Conservation (phyloP, 1,140 invertebrate species). For the Helicoverpa zea region DNA sequence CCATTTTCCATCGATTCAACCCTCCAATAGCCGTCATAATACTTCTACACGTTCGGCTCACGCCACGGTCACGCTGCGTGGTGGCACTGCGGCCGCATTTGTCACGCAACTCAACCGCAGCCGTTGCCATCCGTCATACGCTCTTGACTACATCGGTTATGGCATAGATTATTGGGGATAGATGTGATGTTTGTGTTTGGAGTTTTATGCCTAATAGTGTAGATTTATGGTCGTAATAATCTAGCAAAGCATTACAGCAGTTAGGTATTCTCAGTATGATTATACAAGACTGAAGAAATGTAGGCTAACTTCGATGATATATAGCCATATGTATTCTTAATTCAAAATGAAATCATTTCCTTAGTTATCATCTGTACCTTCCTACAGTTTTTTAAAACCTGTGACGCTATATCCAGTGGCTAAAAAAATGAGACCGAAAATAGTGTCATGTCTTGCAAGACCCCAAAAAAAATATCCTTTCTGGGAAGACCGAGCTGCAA, state of each 20-base stretch:
- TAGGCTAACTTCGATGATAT: too few relatives aligned
- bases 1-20: conserved; percentile 14
- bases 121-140: conserved; percentile 75
- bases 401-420: too few relatives aligned
- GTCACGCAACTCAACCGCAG: conserved; percentile 79
- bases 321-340: too few relatives aligned
- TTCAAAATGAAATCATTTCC: too few relatives aligned
- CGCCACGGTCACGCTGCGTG: conserved; percentile 51
- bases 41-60: conserved; percentile 1
- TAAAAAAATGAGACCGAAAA: too few relatives aligned
- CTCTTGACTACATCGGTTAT: conserved; percentile 63
- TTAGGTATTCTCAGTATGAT: too few relatives aligned
- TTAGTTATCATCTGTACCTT: too few relatives aligned
- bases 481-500: too few relatives aligned
- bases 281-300: too few relatives aligned
- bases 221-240: not conserved
- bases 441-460: too few relatives aligned
- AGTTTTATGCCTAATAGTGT: not conserved
- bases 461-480: too few relatives aligned
- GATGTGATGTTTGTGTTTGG: not conserved
- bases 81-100: conserved; percentile 69
- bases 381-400: too few relatives aligned
- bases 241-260: not conserved
- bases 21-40: conserved; percentile 7
- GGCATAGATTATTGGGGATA: conserved; percentile 54